These are phyloP conservation scores for Globicephala melas DNA, from an alignment of 2,113 vertebrate species.

Conservation along the genomic window DNA sequence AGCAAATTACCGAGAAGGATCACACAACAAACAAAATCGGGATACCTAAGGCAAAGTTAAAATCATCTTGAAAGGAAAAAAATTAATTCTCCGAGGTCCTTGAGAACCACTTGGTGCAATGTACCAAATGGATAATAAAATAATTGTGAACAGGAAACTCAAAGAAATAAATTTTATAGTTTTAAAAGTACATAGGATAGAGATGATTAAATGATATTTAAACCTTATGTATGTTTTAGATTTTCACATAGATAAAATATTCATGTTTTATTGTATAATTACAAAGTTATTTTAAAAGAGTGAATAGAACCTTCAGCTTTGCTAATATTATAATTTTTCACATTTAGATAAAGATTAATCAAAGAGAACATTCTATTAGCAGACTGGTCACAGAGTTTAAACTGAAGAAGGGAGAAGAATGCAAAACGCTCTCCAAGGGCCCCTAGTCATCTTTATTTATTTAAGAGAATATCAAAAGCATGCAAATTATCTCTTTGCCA, in stretches of 20 bases:
- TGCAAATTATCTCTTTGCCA: neutral
- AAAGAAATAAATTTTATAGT: neutral
- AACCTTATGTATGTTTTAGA: neutral
- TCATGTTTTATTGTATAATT: neutral
- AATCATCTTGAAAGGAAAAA: neutral
- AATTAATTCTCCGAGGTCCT: neutral
- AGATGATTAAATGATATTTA: neutral
- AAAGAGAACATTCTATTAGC: neutral
- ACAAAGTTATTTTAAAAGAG: neutral
- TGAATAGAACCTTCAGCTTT: neutral
- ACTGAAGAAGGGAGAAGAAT: neutral
- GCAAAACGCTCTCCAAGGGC: neutral
- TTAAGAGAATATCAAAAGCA: neutral
- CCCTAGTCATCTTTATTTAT: neutral
- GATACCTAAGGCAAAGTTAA: neutral
- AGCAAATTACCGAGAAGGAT: neutral
- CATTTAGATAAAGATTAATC: neutral
- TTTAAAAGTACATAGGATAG: neutral
- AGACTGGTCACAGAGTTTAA: neutral
- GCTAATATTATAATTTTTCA: neutral
- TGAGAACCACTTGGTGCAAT: neutral
- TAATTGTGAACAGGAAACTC: neutral
- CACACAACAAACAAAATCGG: neutral
- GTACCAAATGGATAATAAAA: neutral
- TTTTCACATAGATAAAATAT: neutral